These are phyloP conservation scores for Aix galericulata DNA, from an alignment of 2,113 vertebrate species.

Conservation along the genomic window DNA sequence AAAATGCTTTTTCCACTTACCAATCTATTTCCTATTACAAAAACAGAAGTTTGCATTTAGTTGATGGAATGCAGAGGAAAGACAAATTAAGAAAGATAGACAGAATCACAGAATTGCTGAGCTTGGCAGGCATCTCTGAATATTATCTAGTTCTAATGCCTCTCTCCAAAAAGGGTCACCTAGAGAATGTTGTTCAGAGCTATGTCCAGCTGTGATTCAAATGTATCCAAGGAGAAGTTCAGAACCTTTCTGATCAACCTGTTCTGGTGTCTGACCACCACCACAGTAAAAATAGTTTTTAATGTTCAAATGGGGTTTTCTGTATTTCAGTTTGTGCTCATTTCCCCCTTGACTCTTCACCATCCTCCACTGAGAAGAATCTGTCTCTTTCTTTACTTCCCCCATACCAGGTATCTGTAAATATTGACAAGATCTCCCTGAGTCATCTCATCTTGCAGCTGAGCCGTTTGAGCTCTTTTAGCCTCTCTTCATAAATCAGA, in stretches of 20 bases:
- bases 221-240: neutral
- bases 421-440: neutral
- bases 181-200: neutral
- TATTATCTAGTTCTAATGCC: neutral
- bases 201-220: neutral
- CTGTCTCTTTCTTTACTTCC: neutral
- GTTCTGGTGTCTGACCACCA: neutral
- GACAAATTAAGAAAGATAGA: neutral
- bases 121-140: neutral
- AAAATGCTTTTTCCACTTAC: neutral
- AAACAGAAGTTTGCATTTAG: neutral
- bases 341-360: neutral
- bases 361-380: neutral
- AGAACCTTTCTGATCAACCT: neutral
- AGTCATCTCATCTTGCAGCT: neutral
- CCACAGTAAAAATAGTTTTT: neutral
- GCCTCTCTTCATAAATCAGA: neutral
- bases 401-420: neutral
- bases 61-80: neutral
- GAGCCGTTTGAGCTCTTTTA: neutral
- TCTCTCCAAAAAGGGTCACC: neutral
- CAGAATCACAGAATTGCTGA: neutral
- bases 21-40: neutral
- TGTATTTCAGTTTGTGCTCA: neutral
- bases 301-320: neutral